Base-by-base conservation (phyloP, 2,113 vertebrate species). In the Sylvia atricapilla region DNA sequence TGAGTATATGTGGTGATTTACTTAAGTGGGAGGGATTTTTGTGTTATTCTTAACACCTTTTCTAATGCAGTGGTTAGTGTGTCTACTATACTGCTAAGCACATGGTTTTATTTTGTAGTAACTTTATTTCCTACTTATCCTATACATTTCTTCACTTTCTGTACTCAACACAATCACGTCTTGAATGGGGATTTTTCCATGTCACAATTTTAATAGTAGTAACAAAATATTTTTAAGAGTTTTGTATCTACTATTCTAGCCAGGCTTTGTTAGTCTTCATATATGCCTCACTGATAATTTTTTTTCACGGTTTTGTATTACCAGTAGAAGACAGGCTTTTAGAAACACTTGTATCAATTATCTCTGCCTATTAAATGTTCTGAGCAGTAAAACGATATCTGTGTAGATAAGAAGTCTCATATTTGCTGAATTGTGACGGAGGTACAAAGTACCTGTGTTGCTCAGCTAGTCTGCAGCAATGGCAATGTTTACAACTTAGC, bases 1-100 rank as follows among this genome's bases (percentile, higher is more conserved):
- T 60, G n/a, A 41, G 20, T 53, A 14, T 50, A n/a, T 31, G 7
- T 52, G 39, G 39, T 24, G 33, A 43, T 35, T 21, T 49, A 31
- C 52, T 50, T 58, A 49, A 46, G 4, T 47, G 7, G 43, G 49
- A 50, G 35, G 9, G 3, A 0, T 0, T 5, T n/a, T n/a, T 17
- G 27, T 56, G 8, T 58, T 58, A 35, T 30, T 58, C 30, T 35
- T 58, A 76, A 5, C 8, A 68, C 13, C 27, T 85, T 95, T 80
- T 76, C 17, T 70, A 8, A 22, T 46, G 37, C 6, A 46, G 16
- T 37, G 33, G 8, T 81, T 74, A 70, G 22, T 15, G 8, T 56
- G n/a, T 49, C 59, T 92, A 55, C 13, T 46, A 16, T 77, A 52
- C 37, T 82, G 58, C 35, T 67, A 77, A 90, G 19, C 31, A 30